Percentiles rank a stretch among this genome's conserved stretches.
These are phyloP conservation scores for Caiman crocodilus DNA, from an alignment of 2,797 vertebrate genomes.

Conservation along the genomic window DNA sequence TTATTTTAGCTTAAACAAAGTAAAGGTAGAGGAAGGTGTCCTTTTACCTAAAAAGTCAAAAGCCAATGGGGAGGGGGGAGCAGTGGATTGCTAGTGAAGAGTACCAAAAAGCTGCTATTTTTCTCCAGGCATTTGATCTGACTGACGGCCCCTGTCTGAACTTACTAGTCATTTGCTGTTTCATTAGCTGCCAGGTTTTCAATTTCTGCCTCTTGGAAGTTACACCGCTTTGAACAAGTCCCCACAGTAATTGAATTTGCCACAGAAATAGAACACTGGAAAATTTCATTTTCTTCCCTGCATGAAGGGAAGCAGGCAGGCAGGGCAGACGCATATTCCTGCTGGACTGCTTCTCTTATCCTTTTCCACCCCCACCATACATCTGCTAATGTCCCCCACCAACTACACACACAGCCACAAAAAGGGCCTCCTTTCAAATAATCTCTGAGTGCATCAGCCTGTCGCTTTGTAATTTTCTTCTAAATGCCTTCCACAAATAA, in stretches of 20 bases:
- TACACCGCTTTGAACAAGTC: slow-evolving; percentile 96
- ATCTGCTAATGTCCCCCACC: slow-evolving; percentile 49
- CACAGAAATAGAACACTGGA: slow-evolving; percentile 97
- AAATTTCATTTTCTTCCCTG: slow-evolving; percentile 98
- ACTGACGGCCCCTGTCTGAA: slow-evolving; percentile 86
- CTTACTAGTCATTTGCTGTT: slow-evolving; percentile 92
- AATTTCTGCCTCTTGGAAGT: slow-evolving; percentile 98
- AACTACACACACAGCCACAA: slow-evolving; percentile 60
- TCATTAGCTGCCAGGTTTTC: slow-evolving; percentile 96
- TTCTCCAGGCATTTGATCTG: slow-evolving; percentile 79
- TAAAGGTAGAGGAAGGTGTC: slow-evolving; percentile 4
- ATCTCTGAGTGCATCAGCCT: slow-evolving; percentile 84
- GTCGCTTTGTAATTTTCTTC: slow-evolving; percentile 92
- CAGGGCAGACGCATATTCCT: slow-evolving; percentile 55
- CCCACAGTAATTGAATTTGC: slow-evolving; percentile 99
- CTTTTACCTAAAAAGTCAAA: neutral
- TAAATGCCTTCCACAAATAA: slow-evolving; percentile 99
- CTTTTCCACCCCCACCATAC: neutral
- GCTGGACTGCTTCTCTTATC: slow-evolving; percentile 53
- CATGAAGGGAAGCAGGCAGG: slow-evolving; percentile 75
- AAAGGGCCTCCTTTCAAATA: slow-evolving; percentile 81
- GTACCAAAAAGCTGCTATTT: slow-evolving; percentile 70
- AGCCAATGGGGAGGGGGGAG: neutral
- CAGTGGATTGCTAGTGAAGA: slow-evolving; percentile 52
- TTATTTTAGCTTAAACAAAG: slow-evolving; percentile 61